These are phyloP conservation scores for Andrena hattorfiana DNA, from an alignment of 2,888 invertebrate species.

Conservation along the genomic window DNA sequence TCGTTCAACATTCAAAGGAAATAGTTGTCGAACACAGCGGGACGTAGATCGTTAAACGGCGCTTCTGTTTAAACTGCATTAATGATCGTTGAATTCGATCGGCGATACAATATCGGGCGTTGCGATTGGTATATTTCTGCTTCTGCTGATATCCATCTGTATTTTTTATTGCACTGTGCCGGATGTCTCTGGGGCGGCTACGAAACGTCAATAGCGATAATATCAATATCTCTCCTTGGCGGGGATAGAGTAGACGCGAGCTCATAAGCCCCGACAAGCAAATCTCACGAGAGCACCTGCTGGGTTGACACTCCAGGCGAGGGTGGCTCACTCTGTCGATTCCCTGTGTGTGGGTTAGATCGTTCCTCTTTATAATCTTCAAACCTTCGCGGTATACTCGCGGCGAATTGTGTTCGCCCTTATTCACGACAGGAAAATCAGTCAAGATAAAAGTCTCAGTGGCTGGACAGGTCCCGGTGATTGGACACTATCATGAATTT, in stretches of 20 bases:
- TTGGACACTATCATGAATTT: too few species aligned
- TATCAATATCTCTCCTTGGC: slow-evolving; percentile 47
- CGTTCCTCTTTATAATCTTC: slow-evolving; percentile 36
- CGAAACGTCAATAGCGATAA: slow-evolving; percentile 54
- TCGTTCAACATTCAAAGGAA: too few species aligned
- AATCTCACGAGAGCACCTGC: slow-evolving; percentile 69
- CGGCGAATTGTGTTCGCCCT: slow-evolving; percentile 21
- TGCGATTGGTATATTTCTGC: not conserved
- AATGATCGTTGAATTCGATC: too few species aligned
- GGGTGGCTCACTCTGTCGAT: slow-evolving; percentile 15
- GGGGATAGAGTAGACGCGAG: slow-evolving; percentile 26
- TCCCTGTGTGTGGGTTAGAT: slow-evolving; percentile 11
- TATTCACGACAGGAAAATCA: slow-evolving; percentile 41
- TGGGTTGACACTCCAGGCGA: slow-evolving; percentile 49
- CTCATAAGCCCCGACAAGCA: slow-evolving; percentile 62
- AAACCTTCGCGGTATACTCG: slow-evolving; percentile 8
- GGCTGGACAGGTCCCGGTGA: slow-evolving; percentile 20
- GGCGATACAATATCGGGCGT: too few species aligned
- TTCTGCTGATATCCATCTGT: not conserved
- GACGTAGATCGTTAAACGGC: too few species aligned
- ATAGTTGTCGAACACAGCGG: too few species aligned
- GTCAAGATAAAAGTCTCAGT: slow-evolving; percentile 1
- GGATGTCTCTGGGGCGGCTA: slow-evolving; percentile 17
- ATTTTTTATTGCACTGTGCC: slow-evolving; percentile 13
- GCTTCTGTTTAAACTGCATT: too few species aligned